A percentile compares a stretch with the other conserved stretches of the same genome.
These are phyloP conservation scores for Pterostichus madidus DNA, from an alignment of 2,888 invertebrate species.

Conservation along the genomic window DNA sequence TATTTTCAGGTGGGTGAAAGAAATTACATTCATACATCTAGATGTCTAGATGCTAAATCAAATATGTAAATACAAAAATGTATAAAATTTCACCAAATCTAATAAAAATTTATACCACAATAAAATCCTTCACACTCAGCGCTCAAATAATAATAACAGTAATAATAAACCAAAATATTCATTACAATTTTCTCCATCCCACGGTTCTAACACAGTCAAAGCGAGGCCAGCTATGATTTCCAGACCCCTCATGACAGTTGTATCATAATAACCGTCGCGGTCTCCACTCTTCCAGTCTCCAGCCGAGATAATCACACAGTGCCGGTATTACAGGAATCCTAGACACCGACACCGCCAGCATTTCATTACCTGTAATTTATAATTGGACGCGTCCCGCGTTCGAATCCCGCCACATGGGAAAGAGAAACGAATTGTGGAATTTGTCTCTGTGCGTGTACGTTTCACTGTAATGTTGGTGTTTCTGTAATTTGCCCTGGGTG, in stretches of 20 bases:
- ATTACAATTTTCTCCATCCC: slow-evolving; percentile 5
- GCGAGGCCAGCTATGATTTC: slow-evolving; percentile 15
- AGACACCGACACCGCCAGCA: slow-evolving; percentile 48
- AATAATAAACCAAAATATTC: not conserved
- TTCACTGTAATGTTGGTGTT: slow-evolving; percentile 3
- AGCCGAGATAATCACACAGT: slow-evolving; percentile 58
- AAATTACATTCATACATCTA: not conserved
- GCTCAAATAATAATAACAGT: not conserved
- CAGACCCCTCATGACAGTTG: slow-evolving; percentile 33
- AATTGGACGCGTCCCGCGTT: slow-evolving; percentile 40
- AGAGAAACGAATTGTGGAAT: slow-evolving; percentile 1
- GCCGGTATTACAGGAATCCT: slow-evolving; percentile 50
- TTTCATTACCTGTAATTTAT: slow-evolving; percentile 60
- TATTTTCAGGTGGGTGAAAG: slow-evolving; percentile 24
- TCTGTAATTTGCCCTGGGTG: slow-evolving; percentile 6
- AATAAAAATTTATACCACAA: slow-evolving; percentile 14
- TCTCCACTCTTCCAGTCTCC: slow-evolving; percentile 20
- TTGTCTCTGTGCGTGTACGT: slow-evolving; percentile 11
- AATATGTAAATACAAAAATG: slow-evolving; percentile 30
- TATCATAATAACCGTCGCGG: slow-evolving; percentile 26
- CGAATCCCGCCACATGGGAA: slow-evolving; percentile 19
- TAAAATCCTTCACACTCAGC: not conserved
- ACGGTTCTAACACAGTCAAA: not conserved
- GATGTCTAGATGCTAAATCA: not conserved
- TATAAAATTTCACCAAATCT: not conserved